A percentile compares a stretch with the other conserved stretches of the same genome.
Evolutionary conservation across 1,140 invertebrate species (phyloP).

Genomic region (Tribolium castaneum): DNA sequence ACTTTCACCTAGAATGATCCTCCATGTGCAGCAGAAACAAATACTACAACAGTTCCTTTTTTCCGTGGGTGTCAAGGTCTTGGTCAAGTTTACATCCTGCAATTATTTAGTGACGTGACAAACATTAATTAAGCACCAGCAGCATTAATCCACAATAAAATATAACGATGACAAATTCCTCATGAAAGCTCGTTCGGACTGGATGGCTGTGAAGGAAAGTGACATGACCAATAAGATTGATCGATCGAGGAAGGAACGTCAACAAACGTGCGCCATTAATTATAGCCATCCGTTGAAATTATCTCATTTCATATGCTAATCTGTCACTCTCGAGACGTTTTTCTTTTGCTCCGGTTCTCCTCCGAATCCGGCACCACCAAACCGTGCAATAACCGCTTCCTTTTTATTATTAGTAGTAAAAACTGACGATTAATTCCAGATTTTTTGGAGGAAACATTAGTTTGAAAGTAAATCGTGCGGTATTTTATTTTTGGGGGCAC

Average conservation of each 20-base stretch:
- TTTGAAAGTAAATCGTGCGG: conserved; percentile 44
- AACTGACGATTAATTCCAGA: conserved; percentile 16
- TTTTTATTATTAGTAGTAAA: conserved; percentile 10
- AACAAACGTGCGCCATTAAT: conserved; percentile 44
- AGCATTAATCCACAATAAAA: too few species aligned
- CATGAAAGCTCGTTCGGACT: neutral
- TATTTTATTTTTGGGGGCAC: conserved; percentile 39
- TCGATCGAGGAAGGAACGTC: conserved; percentile 45
- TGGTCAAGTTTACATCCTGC: too few species aligned
- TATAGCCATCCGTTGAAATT: conserved; percentile 42
- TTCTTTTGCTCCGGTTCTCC: conserved; percentile 13
- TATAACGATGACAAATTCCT: neutral
- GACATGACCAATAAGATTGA: conserved; percentile 48
- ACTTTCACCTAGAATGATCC: too few species aligned
- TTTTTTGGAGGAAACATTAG: conserved; percentile 37
- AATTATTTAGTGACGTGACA: too few species aligned
- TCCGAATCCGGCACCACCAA: neutral
- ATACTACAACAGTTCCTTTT: too few species aligned
- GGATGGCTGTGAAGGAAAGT: conserved; percentile 1
- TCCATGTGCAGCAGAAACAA: too few species aligned
- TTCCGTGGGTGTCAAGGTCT: too few species aligned
- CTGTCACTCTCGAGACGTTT: conserved; percentile 33
- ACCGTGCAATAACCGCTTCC: conserved; percentile 15
- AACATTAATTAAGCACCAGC: too few species aligned
- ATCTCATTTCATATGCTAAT: conserved; percentile 41